A percentile compares a stretch with the other conserved stretches of the same genome.
Conservation (phyloP, 2,888 invertebrate genomes). For the Caenorhabditis sp. region DNA sequence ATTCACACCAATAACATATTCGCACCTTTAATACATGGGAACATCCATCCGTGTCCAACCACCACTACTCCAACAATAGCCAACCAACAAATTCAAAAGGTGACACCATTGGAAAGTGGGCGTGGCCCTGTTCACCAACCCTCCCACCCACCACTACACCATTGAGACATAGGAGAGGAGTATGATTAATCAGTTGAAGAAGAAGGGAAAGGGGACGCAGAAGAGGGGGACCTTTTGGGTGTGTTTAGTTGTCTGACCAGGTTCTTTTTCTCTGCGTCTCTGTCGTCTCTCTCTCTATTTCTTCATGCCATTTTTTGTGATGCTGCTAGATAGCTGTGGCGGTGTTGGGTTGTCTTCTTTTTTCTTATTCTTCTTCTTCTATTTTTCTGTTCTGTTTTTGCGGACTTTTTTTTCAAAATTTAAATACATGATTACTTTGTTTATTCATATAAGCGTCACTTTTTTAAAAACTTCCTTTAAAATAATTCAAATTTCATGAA, state of each 20-base stretch:
- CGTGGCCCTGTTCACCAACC: too few species aligned
- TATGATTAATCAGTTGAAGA: background rate
- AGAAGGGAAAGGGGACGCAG: background rate
- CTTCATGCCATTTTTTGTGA: slow-evolving; percentile 1
- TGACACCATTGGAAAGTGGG: too few species aligned
- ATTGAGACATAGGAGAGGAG: background rate
- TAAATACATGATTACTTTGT: slow-evolving; percentile 16
- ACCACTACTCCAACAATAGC: too few species aligned
- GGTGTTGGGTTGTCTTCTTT: background rate
- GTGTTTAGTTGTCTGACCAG: slow-evolving; percentile 1
- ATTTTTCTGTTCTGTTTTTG: slow-evolving; percentile 8
- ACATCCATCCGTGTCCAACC: too few species aligned
- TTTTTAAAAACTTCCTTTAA: too few species aligned
- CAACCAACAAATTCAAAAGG: too few species aligned
- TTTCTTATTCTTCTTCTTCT: background rate
- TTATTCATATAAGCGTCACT: too few species aligned
- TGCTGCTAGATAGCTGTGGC: background rate
- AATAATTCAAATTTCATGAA: too few species aligned
- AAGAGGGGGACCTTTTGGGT: background rate
- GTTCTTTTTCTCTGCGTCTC: slow-evolving; percentile 30
- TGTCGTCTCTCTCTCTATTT: slow-evolving; percentile 6
- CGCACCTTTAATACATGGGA: too few species aligned
- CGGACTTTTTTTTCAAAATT: slow-evolving; percentile 8
- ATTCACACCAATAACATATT: too few species aligned
- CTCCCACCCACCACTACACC: background rate